phyloP scores from a whole-genome alignment of 2,888 invertebrate species.

The Endomychus coccineus region DNA sequence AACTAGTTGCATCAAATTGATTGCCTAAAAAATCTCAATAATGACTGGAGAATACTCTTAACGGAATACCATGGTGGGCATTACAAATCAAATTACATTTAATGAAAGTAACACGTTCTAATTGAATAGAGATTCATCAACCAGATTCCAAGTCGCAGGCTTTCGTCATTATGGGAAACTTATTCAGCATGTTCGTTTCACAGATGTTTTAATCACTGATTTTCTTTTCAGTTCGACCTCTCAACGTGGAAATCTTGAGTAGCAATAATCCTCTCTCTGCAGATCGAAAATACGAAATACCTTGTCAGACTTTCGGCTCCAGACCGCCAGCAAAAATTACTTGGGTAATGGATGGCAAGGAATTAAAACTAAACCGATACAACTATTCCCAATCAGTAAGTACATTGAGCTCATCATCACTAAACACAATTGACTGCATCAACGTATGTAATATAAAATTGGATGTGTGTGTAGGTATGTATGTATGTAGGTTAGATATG shows the following conservation, averaged over 20 bases:
- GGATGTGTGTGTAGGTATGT: neutral
- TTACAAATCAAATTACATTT: too few species aligned
- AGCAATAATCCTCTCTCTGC: constrained; percentile 79
- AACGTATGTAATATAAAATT: neutral
- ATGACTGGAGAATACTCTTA: too few species aligned
- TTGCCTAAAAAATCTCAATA: too few species aligned
- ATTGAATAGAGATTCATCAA: too few species aligned
- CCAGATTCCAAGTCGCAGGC: too few species aligned
- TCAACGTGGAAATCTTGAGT: constrained; percentile 69
- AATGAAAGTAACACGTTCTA: too few species aligned
- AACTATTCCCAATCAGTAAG: constrained; percentile 49
- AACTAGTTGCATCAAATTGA: too few species aligned
- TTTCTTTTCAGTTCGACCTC: constrained; percentile 74
- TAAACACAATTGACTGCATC: neutral
- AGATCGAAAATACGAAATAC: constrained; percentile 71
- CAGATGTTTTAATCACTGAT: too few species aligned
- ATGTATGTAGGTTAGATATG: neutral
- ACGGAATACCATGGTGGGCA: too few species aligned
- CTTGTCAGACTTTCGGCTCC: constrained; percentile 77
- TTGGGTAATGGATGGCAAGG: constrained; percentile 76
- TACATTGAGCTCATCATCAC: constrained; percentile 4
- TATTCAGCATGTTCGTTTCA: too few species aligned
- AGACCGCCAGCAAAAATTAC: constrained; percentile 76
- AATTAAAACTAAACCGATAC: constrained; percentile 45
- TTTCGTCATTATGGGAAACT: too few species aligned